These are phyloP conservation scores for Cephus cinctus DNA, from an alignment of 1,140 invertebrate species.

Conservation along the genomic window DNA sequence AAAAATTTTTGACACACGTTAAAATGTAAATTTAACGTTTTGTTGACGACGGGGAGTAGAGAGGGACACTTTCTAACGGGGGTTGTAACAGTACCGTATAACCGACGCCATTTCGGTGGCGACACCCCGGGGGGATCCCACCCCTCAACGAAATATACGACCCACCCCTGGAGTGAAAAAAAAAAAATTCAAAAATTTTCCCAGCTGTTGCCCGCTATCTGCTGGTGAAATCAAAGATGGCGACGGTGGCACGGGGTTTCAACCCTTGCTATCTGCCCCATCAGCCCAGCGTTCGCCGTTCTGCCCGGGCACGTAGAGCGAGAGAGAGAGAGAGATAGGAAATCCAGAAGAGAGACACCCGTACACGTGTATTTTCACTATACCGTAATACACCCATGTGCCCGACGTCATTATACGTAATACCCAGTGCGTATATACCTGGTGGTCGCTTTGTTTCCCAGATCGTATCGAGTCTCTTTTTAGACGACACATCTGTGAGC, in stretches of 20 bases:
- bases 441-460: constrained; percentile 31
- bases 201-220: constrained; percentile 51
- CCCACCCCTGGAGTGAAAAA: constrained; percentile 9
- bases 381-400: constrained; percentile 30
- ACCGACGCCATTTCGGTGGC: neutral
- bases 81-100: no score
- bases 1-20: no score
- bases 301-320: constrained; percentile 8
- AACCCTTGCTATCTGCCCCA: constrained; percentile 53
- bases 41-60: neutral
- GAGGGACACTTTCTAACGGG: no score
- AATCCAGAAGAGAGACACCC: neutral
- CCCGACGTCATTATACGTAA: constrained; percentile 41
- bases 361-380: no score
- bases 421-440: constrained; percentile 23
- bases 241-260: constrained; percentile 34
- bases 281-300: constrained; percentile 24
- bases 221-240: constrained; percentile 45
- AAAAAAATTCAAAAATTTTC: constrained; percentile 34
- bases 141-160: neutral
- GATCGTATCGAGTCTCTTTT: constrained; percentile 15
- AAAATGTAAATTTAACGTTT: no score
- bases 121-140: no score
- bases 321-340: constrained; percentile 3
- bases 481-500: constrained; percentile 40